phyloP scores from a whole-genome alignment of 2,113 vertebrate species.

The Myrmecobius fasciatus region DNA sequence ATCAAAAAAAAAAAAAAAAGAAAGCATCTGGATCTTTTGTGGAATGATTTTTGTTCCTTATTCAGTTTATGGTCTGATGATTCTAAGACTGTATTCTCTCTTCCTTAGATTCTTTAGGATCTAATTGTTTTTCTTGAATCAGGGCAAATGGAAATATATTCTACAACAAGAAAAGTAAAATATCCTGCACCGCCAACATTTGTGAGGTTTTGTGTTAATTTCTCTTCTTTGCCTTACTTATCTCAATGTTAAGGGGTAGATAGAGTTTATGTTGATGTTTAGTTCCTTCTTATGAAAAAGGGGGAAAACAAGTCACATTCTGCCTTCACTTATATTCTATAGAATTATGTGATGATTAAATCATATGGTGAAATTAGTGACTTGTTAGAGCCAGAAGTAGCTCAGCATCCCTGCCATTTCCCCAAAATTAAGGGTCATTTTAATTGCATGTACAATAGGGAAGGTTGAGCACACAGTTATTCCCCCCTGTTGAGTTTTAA shows the following conservation, averaged over 20 bases:
- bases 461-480: neutral
- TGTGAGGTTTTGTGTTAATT: neutral
- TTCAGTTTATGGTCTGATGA: neutral
- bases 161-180: slow-evolving; percentile 9
- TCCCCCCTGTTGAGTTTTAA: neutral
- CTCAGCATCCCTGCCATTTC: neutral
- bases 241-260: neutral
- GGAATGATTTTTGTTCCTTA: neutral
- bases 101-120: slow-evolving; percentile 1
- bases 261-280: slow-evolving; percentile 14
- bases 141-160: slow-evolving; percentile 21
- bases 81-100: slow-evolving; percentile 41
- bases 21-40: slow-evolving; percentile 7
- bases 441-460: slow-evolving; percentile 7
- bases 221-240: neutral
- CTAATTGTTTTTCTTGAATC: neutral
- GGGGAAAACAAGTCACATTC: neutral
- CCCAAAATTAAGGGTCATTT: slow-evolving; percentile 27
- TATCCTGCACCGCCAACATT: neutral
- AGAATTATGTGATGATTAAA: neutral
- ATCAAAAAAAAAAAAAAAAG: slow-evolving; percentile 34
- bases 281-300: neutral
- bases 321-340: neutral
- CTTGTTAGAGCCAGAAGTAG: neutral
- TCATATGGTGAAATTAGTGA: neutral